Conservation (phyloP, 2,888 invertebrate genomes). For the Gymnoscelis rufifasciata region DNA sequence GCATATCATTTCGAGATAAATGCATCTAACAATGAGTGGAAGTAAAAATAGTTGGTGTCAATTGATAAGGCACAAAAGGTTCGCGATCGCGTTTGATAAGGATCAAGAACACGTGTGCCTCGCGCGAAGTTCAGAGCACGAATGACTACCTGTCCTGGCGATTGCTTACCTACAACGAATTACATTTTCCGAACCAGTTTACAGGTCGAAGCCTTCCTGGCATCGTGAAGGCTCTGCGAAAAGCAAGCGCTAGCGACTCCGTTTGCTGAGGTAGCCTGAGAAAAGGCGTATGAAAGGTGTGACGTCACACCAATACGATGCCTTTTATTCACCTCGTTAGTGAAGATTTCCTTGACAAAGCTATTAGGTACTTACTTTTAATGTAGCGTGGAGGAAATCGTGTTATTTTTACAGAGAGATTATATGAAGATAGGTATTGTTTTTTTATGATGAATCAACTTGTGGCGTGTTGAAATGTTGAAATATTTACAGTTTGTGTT, state of each 20-base stretch:
- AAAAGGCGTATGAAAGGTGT: conserved; percentile 7
- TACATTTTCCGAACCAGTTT: conserved; percentile 73
- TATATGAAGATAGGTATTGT: background rate
- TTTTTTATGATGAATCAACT: no score
- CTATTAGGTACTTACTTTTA: background rate
- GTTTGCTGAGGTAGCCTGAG: conserved; percentile 12
- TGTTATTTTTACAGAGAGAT: background rate
- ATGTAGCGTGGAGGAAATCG: background rate
- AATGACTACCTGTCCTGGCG: conserved; percentile 62
- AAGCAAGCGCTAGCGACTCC: conserved; percentile 8
- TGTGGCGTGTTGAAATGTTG: no score
- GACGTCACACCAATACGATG: conserved; percentile 8
- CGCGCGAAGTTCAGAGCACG: conserved; percentile 65
- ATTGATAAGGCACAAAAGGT: conserved; percentile 62
- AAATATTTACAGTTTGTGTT: no score
- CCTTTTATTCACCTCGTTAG: conserved; percentile 5
- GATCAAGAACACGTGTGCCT: conserved; percentile 58
- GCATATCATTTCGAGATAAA: conserved; percentile 52
- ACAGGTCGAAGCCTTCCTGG: conserved; percentile 54
- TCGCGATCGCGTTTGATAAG: conserved; percentile 44
- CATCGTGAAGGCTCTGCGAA: conserved; percentile 56
- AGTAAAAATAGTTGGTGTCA: conserved; percentile 40
- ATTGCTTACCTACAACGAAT: conserved; percentile 71
- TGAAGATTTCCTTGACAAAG: background rate
- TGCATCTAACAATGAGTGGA: conserved; percentile 49